A percentile compares a stretch with the other conserved stretches of the same genome.
Evolutionary conservation across 2,113 vertebrate species (phyloP).

Genomic region (Centrocercus urophasianus): DNA sequence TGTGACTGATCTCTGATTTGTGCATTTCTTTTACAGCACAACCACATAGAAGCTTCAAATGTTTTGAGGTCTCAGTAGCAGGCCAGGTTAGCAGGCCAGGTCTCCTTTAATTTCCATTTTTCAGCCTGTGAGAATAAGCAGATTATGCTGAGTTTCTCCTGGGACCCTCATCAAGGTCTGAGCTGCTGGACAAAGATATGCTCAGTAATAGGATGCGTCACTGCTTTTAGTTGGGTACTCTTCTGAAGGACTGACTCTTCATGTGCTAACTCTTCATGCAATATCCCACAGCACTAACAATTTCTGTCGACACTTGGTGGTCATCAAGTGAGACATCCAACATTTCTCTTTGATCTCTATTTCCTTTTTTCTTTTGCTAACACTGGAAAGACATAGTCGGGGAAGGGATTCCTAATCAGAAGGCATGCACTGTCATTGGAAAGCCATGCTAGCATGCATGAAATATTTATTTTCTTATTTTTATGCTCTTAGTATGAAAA

Average conservation of each 20-base stretch:
- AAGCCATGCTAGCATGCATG: neutral
- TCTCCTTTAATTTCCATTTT: neutral
- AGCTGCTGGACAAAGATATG: neutral
- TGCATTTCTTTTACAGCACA: neutral
- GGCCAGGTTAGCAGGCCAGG: neutral
- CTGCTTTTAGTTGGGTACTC: neutral
- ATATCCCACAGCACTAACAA: too few relatives aligned
- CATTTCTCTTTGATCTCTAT: neutral
- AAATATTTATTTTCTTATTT: neutral
- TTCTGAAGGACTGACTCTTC: neutral
- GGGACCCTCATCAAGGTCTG: neutral
- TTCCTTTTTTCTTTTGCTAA: neutral
- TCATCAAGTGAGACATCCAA: neutral
- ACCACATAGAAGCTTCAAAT: neutral
- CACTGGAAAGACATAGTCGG: neutral
- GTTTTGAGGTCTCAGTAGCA: neutral
- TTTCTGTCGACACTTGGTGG: neutral
- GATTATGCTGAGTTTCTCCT: neutral
- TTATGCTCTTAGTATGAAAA: neutral
- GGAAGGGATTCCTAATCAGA: neutral
- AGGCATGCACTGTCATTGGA: neutral
- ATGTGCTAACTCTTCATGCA: neutral
- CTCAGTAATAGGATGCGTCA: accelerated
- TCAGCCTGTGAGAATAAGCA: neutral
- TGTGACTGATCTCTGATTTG: neutral